Percentiles rank a stretch among this genome's conserved stretches.
phyloP scores from a whole-genome alignment of 2,797 vertebrate genomes.

The Pelochelys cantorii region DNA sequence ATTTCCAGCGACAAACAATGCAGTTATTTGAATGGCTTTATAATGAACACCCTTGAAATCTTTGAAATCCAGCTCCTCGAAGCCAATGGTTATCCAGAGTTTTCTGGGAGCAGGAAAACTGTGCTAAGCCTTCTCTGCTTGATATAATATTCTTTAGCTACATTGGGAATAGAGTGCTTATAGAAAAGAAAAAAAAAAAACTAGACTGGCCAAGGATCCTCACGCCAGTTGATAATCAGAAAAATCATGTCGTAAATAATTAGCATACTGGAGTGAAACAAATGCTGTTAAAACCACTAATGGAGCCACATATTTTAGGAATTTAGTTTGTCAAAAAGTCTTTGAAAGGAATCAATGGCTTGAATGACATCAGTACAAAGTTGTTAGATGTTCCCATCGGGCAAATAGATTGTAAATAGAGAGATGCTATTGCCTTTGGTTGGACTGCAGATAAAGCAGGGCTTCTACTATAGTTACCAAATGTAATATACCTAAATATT shows the following conservation, averaged over 20 bases:
- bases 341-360: background rate
- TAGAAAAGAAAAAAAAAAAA: background rate
- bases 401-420: background rate
- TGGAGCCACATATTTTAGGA: background rate
- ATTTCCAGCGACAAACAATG: background rate
- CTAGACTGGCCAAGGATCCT: background rate
- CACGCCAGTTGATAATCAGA: background rate
- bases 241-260: background rate
- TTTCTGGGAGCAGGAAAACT: background rate
- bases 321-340: background rate
- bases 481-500: background rate
- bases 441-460: accelerated
- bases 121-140: background rate
- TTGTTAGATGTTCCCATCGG: background rate
- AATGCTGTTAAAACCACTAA: background rate
- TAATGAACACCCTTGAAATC: background rate
- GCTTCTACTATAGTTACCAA: background rate
- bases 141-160: background rate
- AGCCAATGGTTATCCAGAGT: background rate
- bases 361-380: background rate
- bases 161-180: background rate
- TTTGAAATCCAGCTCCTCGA: background rate
- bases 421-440: background rate
- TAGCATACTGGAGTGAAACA: background rate
- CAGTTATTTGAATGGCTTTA: background rate